These are phyloP conservation scores for Charaxes varanes DNA, from an alignment of 1,140 invertebrate genomes.

Conservation along the genomic window DNA sequence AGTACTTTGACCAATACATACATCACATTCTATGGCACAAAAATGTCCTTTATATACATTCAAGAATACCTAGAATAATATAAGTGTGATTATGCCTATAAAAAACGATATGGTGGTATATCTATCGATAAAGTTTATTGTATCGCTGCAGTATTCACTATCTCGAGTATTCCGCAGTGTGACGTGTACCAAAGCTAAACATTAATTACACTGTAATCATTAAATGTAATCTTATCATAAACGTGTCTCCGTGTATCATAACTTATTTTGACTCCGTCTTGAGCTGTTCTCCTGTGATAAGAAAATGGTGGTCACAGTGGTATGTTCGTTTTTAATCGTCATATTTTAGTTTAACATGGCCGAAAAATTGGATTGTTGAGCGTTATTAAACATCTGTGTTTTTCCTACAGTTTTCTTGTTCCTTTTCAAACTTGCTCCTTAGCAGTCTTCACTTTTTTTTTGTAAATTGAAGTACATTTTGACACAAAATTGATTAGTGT, in stretches of 20 bases:
- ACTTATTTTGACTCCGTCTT: conserved; percentile 18
- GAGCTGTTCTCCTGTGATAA: conserved; percentile 22
- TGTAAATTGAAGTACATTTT: too few species aligned
- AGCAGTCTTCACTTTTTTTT: too few species aligned
- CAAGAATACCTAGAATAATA: neutral
- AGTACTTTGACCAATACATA: too few species aligned
- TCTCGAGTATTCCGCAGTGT: conserved; percentile 33
- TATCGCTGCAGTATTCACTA: conserved; percentile 42
- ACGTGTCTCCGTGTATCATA: conserved; percentile 19
- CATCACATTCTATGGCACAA: too few species aligned
- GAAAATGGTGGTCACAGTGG: conserved; percentile 54
- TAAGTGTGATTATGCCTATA: neutral
- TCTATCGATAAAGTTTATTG: conserved; percentile 26
- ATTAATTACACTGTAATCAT: conserved; percentile 45
- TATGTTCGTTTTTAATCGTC: conserved; percentile 24
- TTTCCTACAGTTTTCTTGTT: neutral
- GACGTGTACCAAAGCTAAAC: conserved; percentile 30
- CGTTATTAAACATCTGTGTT: neutral
- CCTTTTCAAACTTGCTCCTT: too few species aligned
- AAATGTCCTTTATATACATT: too few species aligned
- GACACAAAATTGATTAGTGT: too few species aligned
- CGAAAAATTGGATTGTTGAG: neutral
- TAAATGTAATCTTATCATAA: conserved; percentile 43
- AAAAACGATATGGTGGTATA: neutral
- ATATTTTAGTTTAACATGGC: neutral